Base-by-base conservation (phyloP, 2,888 invertebrate genomes). In the Lepidochitona cinerea region DNA sequence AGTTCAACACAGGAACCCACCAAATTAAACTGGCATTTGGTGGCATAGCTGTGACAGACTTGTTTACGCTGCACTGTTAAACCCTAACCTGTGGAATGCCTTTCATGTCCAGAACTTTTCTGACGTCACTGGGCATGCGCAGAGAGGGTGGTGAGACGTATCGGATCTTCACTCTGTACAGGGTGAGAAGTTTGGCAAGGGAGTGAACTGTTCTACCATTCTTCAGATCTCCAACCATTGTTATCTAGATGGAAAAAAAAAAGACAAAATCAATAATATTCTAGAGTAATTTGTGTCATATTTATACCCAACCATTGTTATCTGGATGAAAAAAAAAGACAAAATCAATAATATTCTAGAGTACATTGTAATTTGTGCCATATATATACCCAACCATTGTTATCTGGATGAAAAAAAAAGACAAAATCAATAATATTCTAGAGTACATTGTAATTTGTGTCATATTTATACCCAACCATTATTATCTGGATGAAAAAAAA, bases 311-410 rank as follows among this genome's bases (percentile, higher is more conserved):
- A n/a, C n/a, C n/a, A n/a, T n/a, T n/a, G n/a, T n/a, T n/a, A n/a
- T n/a, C n/a, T n/a, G n/a, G n/a, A n/a, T n/a, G 49, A 32, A 1
- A 54, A 9, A 49, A 33, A n/a, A 59, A 67, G 6, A n/a, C 6
- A 12, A 33, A 32, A 64, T 32, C 23, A 59, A 68, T 18, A 54
- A n/a, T n/a, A n/a, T n/a, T n/a, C n/a, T n/a, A n/a, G n/a, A n/a
- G n/a, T n/a, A n/a, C n/a, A n/a, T n/a, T n/a, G n/a, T n/a, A n/a
- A n/a, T n/a, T n/a, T n/a, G n/a, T n/a, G n/a, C n/a, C n/a, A n/a
- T n/a, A n/a, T n/a, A n/a, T n/a, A 91, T 99, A 99, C 4, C 99
- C 99, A 29, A 99, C 98, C 94, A 99, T 95, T 0, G 99, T 99
- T 70, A 99, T 97, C 92, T 92, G 81, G 4, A 23, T 5, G n/a